phyloP scores from a whole-genome alignment of 30 jellyfish, hydroid and myxozoan species.

The Aurelia aurita region DNA sequence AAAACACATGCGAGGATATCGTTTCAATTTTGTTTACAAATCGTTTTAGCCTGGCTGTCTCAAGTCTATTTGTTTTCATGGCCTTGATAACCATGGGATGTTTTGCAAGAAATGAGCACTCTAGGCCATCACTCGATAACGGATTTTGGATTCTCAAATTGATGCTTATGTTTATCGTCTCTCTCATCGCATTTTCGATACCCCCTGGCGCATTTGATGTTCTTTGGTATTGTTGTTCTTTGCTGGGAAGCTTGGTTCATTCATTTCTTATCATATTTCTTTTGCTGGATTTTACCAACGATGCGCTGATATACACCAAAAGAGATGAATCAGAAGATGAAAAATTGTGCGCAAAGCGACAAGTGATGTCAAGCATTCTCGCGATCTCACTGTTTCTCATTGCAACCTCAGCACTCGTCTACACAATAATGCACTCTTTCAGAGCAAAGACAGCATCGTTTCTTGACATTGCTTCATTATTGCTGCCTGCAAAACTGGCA shows the following conservation, averaged over 20 bases:
- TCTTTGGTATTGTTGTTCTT: conserved; percentile 68
- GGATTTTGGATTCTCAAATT: conserved; percentile 98
- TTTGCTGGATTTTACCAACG: conserved; percentile 63
- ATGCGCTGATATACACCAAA: background rate
- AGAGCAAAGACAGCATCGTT: background rate
- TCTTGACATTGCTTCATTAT: background rate
- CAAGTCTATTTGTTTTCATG: conserved; percentile 63
- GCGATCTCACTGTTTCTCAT: background rate
- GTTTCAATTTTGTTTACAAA: conserved; percentile 63
- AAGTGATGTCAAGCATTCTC: background rate
- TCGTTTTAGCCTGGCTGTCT: conserved; percentile 85
- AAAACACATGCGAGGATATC: conserved; percentile 70
- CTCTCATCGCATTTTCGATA: conserved; percentile 81
- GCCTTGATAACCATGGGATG: conserved; percentile 52
- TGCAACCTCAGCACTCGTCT: conserved; percentile 6
- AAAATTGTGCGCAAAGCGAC: too few relatives aligned
- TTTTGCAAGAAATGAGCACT: conserved; percentile 32
- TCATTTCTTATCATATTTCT: conserved; percentile 46
- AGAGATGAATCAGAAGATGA: too few relatives aligned
- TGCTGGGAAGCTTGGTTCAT: conserved; percentile 39
- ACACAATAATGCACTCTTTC: background rate
- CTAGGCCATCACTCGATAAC: conserved; percentile 63
- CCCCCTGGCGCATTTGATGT: conserved; percentile 90
- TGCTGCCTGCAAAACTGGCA: conserved; percentile 2
- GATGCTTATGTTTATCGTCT: conserved; percentile 59